Base-by-base conservation (phyloP, 37 sponge, comb jelly and placozoan species). In the Hexactinellida sp. region DNA sequence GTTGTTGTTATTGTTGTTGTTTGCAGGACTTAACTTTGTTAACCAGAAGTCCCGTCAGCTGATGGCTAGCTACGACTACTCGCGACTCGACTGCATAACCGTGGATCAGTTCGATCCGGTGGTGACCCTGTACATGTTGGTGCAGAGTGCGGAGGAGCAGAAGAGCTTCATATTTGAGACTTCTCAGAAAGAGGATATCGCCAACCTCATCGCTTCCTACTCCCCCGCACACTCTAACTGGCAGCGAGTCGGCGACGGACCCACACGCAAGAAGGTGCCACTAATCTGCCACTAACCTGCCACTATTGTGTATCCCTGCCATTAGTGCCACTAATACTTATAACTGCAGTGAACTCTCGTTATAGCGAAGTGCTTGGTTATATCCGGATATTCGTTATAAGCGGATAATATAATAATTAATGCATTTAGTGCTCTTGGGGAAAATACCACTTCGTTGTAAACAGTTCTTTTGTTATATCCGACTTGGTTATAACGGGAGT, bases 161-260 rank as follows among this genome's bases (percentile, higher is more conserved):
- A 88, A 39, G 38, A 38, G 83, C 36, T 96, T 92, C 54, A 92
- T 76, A 47, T 96, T 96, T 87, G 94, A 96, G 87, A 96, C 97
- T 0, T 38, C 52, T 3, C 90, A 94, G 85, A 96, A 94, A 38
- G 94, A 96, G 82, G 94, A 94, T 85, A 91, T 96, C 83, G 97
- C 97, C 34, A 92, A 88, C 82, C 87, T 96, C 41, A 94, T 96
- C 55, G 94, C 94, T 37, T 92, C 93, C 87, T 96, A 96, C 85
- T 96, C 97, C 0, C 97, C 97, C 5, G 54, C 83, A 0, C 97
- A 96, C 88, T 90, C 90, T 85, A 96, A 92, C 89, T 94, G 93
- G 93, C 89, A 89, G 39, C 54, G 93, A 51, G 93, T 96, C 0
- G 94, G 94, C 37, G 97, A 92, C 38, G 87, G 85, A 32, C 90